Evolutionary conservation across 2,113 vertebrate genomes (phyloP).

Genomic region (Bubalus kerabau): DNA sequence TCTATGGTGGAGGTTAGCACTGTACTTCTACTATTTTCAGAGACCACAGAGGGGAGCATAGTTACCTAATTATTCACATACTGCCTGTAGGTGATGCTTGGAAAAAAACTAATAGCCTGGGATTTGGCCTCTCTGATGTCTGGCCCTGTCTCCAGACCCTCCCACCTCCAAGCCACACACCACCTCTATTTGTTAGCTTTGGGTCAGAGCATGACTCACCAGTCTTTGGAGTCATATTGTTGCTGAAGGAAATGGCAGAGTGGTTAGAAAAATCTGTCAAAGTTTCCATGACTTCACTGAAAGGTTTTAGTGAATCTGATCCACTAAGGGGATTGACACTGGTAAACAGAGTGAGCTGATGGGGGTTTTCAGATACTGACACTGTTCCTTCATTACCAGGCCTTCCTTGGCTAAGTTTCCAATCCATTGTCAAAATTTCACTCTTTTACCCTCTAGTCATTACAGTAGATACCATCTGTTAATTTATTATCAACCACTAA

Average conservation of each 20-base stretch:
- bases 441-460: not conserved
- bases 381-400: not conserved
- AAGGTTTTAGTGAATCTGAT: not conserved
- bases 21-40: not conserved
- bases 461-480: not conserved
- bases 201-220: not conserved
- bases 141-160: not conserved
- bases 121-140: not conserved
- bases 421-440: not conserved
- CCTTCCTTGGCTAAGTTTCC: not conserved
- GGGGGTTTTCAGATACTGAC: too few relatives aligned
- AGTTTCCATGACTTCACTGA: constrained; percentile 37
- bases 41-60: not conserved
- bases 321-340: not conserved
- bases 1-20: not conserved
- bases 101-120: not conserved
- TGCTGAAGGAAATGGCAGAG: not conserved
- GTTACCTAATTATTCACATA: not conserved
- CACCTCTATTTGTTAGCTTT: not conserved
- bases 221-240: not conserved
- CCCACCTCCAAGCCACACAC: not conserved
- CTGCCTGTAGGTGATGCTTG: not conserved
- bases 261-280: not conserved
- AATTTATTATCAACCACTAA: not conserved
- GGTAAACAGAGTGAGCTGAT: not conserved